phyloP scores from a whole-genome alignment of 2,113 vertebrate species.

The Vulpes lagopus region DNA sequence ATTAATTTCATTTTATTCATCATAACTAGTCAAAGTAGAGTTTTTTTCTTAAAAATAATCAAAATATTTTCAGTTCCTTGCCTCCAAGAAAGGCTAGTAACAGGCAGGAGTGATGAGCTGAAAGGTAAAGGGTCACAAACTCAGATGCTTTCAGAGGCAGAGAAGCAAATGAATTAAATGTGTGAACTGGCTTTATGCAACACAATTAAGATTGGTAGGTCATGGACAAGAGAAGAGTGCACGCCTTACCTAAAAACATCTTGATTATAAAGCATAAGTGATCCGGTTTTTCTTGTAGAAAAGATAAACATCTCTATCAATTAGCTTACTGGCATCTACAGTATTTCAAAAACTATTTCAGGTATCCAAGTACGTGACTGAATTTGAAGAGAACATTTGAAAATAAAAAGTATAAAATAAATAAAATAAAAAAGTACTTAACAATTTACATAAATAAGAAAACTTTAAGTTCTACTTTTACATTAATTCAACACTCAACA shows the following conservation, averaged over 20 bases:
- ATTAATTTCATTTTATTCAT: slow-evolving; percentile 21
- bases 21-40: neutral
- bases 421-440: slow-evolving; percentile 41
- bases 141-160: neutral
- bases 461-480: neutral
- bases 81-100: neutral
- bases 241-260: neutral
- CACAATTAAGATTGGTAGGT: neutral
- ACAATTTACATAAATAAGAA: slow-evolving; percentile 43
- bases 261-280: neutral
- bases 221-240: neutral
- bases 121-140: neutral
- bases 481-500: slow-evolving; percentile 5
- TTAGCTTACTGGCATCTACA: neutral
- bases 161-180: neutral
- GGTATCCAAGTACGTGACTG: neutral
- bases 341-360: slow-evolving; percentile 20
- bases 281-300: slow-evolving; percentile 10
- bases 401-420: slow-evolving; percentile 52
- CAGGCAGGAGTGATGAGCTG: neutral
- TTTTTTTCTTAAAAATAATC: slow-evolving; percentile 39
- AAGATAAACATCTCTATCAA: slow-evolving; percentile 12
- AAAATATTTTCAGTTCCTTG: slow-evolving; percentile 8
- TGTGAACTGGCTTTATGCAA: neutral
- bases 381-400: slow-evolving; percentile 18